phyloP scores from a whole-genome alignment of 2,113 vertebrate species.

The Xiphorhynchus elegans region DNA sequence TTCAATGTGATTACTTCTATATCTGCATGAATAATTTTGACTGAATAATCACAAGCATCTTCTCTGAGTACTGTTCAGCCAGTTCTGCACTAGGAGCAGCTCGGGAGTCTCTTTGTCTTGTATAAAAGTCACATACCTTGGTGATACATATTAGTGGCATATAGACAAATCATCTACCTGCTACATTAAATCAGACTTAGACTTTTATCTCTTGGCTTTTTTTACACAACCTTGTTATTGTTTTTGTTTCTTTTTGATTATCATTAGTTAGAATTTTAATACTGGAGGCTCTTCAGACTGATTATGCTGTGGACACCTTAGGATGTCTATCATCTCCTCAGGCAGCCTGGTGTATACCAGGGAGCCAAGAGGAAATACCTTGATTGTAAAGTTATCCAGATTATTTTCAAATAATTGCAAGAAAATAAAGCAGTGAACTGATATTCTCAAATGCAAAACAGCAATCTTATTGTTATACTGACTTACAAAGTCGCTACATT shows the following conservation, averaged over 20 bases:
- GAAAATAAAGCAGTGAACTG: constrained; percentile 76
- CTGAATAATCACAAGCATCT: neutral
- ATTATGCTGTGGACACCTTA: constrained; percentile 83
- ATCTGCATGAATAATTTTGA: neutral
- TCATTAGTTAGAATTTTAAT: constrained; percentile 79
- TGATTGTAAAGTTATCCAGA: constrained; percentile 83
- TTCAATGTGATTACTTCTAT: neutral
- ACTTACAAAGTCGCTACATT: constrained; percentile 59
- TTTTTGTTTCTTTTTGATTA: constrained; percentile 77
- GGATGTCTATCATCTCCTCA: constrained; percentile 81
- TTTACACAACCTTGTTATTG: constrained; percentile 54
- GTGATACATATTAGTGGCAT: neutral
- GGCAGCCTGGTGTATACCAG: constrained; percentile 78
- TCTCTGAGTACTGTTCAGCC: neutral
- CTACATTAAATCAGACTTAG: constrained; percentile 19
- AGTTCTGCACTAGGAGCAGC: neutral
- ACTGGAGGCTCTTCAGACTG: constrained; percentile 81
- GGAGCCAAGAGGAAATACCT: constrained; percentile 83
- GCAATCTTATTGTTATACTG: constrained; percentile 58
- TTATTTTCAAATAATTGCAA: constrained; percentile 85
- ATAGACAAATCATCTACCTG: neutral
- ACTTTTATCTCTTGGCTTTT: constrained; percentile 7
- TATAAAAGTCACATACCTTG: neutral
- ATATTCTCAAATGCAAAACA: constrained; percentile 72
- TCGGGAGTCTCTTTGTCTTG: neutral